Percentiles rank a stretch among this genome's conserved stretches.
Evolutionary conservation across 92 coral and sea anemone species (phyloP).

Genomic region (Phymanthus crucifer): DNA sequence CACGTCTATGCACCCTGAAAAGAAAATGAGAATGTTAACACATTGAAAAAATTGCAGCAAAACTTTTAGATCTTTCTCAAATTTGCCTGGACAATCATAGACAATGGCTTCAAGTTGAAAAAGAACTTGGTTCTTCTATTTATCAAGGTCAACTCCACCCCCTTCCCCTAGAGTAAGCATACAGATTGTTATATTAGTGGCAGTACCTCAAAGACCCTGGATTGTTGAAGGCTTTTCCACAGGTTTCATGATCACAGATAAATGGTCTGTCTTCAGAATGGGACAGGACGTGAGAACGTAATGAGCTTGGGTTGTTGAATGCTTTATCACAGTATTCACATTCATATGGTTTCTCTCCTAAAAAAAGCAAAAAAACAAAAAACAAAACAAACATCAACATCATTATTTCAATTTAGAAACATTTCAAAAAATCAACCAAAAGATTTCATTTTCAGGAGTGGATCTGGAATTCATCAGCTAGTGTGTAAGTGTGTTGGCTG

Average conservation of each 20-base stretch:
- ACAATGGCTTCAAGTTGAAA: too few relatives aligned
- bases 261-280: constrained; percentile 98
- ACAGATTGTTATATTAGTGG: too few relatives aligned
- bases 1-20: constrained; percentile 95
- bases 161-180: too few relatives aligned
- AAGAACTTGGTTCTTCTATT: too few relatives aligned
- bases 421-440: too few relatives aligned
- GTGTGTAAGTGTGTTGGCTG: too few relatives aligned
- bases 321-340: constrained; percentile 99
- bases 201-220: constrained; percentile 98
- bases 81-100: too few relatives aligned
- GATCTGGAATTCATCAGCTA: too few relatives aligned
- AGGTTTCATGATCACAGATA: constrained; percentile 83
- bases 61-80: too few relatives aligned
- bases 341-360: constrained; percentile 97
- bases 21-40: neutral
- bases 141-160: too few relatives aligned
- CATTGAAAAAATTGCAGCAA: neutral
- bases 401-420: too few relatives aligned
- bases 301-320: constrained; percentile 96
- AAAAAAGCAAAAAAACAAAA: neutral
- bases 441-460: too few relatives aligned
- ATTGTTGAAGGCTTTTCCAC: constrained; percentile 97
- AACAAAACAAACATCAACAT: neutral
- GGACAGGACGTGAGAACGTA: constrained; percentile 92